Evolutionary conservation across 2,113 vertebrate species (phyloP).

Genomic region (Terrapene triunguis): DNA sequence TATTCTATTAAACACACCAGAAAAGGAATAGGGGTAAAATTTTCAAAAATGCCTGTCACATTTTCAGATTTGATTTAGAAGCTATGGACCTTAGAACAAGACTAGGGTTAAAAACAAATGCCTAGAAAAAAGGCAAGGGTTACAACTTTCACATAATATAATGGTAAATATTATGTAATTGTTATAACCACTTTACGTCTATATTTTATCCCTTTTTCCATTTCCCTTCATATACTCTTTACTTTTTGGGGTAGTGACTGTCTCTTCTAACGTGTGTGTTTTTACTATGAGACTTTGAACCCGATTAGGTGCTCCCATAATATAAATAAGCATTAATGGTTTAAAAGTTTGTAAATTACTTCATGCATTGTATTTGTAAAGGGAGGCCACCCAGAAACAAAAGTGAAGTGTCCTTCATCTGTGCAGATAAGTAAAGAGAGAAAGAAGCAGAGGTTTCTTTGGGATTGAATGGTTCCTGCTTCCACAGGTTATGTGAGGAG

Average conservation of each 20-base stretch:
- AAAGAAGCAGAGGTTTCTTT: background rate
- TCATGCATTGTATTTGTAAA: background rate
- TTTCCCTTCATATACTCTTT: background rate
- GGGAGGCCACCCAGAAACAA: background rate
- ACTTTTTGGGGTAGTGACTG: background rate
- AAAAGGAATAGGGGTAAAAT: background rate
- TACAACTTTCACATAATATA: background rate
- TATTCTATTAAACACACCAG: background rate
- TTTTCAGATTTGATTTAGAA: background rate
- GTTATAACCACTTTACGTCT: background rate
- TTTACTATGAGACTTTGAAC: background rate
- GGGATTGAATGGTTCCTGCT: background rate
- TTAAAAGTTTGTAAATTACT: background rate
- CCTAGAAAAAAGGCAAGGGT: background rate
- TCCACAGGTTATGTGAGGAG: conserved; percentile 28
- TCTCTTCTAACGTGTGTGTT: background rate
- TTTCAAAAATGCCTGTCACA: background rate
- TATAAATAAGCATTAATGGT: background rate
- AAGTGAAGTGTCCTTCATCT: background rate
- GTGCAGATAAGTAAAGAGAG: background rate
- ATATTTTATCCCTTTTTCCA: background rate
- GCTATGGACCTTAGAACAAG: background rate
- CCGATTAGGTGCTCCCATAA: background rate
- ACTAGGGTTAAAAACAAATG: background rate
- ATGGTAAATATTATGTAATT: background rate